A percentile compares a stretch with the other conserved stretches of the same genome.
Evolutionary conservation across 2,113 vertebrate species (phyloP).

Genomic region (Diadophis punctatus): DNA sequence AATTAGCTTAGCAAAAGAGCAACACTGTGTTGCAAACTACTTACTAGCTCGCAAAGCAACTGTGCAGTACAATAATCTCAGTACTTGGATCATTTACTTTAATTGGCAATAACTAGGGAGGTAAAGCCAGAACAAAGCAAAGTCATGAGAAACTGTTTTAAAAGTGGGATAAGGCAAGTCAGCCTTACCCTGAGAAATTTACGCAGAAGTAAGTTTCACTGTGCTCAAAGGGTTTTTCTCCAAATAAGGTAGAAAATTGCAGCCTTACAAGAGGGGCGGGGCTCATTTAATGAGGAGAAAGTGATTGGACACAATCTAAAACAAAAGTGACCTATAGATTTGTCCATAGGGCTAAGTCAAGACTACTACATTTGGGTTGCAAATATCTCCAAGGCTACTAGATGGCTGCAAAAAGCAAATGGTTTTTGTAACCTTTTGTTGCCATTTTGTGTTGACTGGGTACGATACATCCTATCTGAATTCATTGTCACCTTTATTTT

Average conservation of each 20-base stretch:
- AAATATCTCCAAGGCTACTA: background rate
- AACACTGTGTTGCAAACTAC: background rate
- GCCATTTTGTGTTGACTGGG: background rate
- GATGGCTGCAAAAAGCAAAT: background rate
- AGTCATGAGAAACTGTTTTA: background rate
- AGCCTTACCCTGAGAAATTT: background rate
- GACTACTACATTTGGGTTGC: background rate
- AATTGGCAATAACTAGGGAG: background rate
- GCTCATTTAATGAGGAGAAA: background rate
- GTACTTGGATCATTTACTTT: background rate
- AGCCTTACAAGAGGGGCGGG: background rate
- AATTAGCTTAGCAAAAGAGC: background rate
- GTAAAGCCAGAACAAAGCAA: background rate
- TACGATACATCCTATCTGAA: background rate
- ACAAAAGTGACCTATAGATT: background rate
- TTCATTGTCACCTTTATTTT: background rate
- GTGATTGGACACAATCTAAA: background rate
- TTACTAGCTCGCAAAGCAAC: background rate
- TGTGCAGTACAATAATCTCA: background rate
- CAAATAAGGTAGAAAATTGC: background rate
- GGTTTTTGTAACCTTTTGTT: background rate
- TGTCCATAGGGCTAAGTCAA: background rate
- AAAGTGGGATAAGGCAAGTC: background rate
- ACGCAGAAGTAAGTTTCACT: background rate
- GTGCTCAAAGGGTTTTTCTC: background rate